These are phyloP conservation scores for Portunus trituberculatus DNA, from an alignment of 1,140 invertebrate genomes.

Conservation along the genomic window DNA sequence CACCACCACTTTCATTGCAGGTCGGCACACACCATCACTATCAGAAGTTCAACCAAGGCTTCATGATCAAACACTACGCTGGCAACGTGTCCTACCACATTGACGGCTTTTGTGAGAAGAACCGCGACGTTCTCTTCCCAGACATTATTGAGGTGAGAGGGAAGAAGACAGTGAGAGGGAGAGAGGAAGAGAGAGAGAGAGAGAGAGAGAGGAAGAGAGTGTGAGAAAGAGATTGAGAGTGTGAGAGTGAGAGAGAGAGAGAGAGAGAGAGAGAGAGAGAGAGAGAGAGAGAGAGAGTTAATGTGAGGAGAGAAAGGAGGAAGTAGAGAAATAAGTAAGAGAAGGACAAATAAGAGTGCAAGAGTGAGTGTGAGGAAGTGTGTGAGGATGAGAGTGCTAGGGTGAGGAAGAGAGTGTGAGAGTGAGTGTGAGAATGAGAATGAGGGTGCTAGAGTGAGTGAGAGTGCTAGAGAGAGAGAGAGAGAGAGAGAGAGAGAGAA, in stretches of 20 bases:
- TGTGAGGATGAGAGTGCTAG: too few relatives aligned
- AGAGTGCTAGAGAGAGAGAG: too few relatives aligned
- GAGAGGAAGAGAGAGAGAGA: too few relatives aligned
- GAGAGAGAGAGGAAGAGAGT: too few relatives aligned
- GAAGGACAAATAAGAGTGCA: background rate
- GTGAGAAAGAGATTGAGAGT: background rate
- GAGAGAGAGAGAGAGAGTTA: background rate
- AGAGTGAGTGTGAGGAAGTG: too few relatives aligned
- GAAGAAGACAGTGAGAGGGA: background rate
- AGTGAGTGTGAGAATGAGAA: too few relatives aligned
- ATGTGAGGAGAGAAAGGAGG: background rate
- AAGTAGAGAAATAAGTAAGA: background rate
- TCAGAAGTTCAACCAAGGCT: constrained; percentile 84
- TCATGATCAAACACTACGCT: constrained; percentile 88
- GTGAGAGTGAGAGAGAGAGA: background rate
- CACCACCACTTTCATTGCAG: constrained; percentile 66
- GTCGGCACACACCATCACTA: constrained; percentile 84
- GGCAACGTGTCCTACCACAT: constrained; percentile 87
- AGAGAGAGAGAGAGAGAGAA: too few relatives aligned
- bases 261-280: background rate
- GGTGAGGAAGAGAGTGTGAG: too few relatives aligned
- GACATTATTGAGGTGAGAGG: constrained; percentile 85
- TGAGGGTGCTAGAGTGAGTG: too few relatives aligned
- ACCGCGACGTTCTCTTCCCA: constrained; percentile 87
- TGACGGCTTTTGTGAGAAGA: constrained; percentile 89